A percentile compares a stretch with the other conserved stretches of the same genome.
Evolutionary conservation across 2,113 vertebrate species (phyloP).

Genomic region (Cisticola juncidis): DNA sequence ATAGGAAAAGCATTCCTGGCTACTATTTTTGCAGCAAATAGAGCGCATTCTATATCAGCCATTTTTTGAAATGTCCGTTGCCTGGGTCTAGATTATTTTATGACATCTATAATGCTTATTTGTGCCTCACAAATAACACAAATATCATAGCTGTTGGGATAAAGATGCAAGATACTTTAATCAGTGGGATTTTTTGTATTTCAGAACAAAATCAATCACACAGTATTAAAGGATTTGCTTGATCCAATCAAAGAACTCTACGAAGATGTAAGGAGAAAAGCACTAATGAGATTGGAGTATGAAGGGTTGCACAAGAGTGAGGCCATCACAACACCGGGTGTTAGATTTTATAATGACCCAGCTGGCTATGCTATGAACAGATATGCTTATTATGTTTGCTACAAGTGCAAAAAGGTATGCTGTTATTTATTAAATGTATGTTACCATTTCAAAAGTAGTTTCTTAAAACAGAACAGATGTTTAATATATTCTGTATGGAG

Average conservation of each 20-base stretch:
- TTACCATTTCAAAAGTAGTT: not conserved
- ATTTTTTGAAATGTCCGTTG: not conserved
- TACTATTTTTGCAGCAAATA: not conserved
- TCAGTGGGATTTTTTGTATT: not conserved
- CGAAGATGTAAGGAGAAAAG: slow-evolving; percentile 96
- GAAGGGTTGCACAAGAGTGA: slow-evolving; percentile 98
- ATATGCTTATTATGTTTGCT: slow-evolving; percentile 99
- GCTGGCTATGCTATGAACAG: slow-evolving; percentile 98
- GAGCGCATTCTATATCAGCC: not conserved
- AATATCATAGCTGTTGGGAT: not conserved
- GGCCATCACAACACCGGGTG: slow-evolving; percentile 94
- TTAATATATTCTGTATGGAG: not conserved
- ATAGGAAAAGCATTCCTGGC: not conserved
- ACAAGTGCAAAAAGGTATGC: slow-evolving; percentile 97
- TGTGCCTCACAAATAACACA: not conserved
- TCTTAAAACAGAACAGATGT: not conserved
- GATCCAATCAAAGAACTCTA: slow-evolving; percentile 98
- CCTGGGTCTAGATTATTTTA: not conserved
- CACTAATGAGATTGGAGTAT: slow-evolving; percentile 95
- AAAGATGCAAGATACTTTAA: not conserved
- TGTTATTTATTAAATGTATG: not conserved
- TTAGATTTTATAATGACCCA: slow-evolving; percentile 95
- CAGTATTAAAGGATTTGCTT: slow-evolving; percentile 93
- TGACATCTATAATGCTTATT: not conserved
- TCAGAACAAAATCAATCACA: slow-evolving; percentile 99